Evolutionary conservation across 2,888 invertebrate species (phyloP).

Genomic region (Euplexia lucipara): DNA sequence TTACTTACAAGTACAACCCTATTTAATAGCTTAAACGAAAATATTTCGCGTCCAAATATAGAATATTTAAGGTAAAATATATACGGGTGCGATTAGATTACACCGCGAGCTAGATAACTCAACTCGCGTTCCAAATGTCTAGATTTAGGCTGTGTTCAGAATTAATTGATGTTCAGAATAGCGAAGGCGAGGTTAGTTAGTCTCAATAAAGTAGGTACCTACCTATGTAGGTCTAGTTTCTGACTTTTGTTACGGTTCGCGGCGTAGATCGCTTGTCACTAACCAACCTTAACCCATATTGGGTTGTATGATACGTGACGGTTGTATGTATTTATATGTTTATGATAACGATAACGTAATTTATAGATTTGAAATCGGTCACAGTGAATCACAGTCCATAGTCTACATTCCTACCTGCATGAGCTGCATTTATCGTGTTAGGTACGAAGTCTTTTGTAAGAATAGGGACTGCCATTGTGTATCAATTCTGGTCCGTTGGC

Average conservation of each 20-base stretch:
- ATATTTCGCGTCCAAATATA: slow-evolving; percentile 14
- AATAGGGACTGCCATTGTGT: too few species aligned
- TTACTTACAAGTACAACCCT: too few species aligned
- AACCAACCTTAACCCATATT: slow-evolving; percentile 13
- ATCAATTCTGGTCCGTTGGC: too few species aligned
- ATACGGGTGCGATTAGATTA: slow-evolving; percentile 25
- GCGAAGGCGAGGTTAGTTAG: too few species aligned
- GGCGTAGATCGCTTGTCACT: background rate
- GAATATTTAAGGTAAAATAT: background rate
- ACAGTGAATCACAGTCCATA: slow-evolving; percentile 5
- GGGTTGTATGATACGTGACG: background rate
- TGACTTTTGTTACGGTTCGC: slow-evolving; percentile 1
- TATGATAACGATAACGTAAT: slow-evolving; percentile 11
- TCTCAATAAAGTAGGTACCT: too few species aligned
- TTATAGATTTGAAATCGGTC: slow-evolving; percentile 10
- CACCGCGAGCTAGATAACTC: slow-evolving; percentile 44
- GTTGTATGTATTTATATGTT: slow-evolving; percentile 1
- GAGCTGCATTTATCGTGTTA: slow-evolving; percentile 2
- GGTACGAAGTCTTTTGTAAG: background rate
- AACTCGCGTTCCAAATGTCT: slow-evolving; percentile 23
- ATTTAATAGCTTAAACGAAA: slow-evolving; percentile 9
- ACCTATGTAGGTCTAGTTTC: slow-evolving; percentile 4
- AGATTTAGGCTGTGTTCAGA: slow-evolving; percentile 5
- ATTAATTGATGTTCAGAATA: too few species aligned
- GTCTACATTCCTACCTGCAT: background rate